Conservation (phyloP, 2,797 vertebrate genomes). For the Denticeps clupeoides region DNA sequence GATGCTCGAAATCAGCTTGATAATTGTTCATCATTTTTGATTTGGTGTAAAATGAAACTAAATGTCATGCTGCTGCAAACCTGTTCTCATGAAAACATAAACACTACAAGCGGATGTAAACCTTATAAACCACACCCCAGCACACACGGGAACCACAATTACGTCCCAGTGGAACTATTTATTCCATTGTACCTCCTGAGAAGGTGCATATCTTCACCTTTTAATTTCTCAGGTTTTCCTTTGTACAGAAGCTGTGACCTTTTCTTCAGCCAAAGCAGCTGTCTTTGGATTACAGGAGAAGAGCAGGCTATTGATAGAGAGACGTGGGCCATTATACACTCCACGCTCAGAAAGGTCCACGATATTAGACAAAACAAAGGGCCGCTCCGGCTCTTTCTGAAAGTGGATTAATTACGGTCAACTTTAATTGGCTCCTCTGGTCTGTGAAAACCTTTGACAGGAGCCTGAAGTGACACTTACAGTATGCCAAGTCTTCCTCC, state of each 20-base stretch:
- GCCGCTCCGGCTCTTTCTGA: constrained; percentile 15
- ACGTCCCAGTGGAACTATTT: no score
- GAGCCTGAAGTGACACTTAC: constrained; percentile 50
- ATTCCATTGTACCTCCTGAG: constrained; percentile 30
- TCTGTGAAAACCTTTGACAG: constrained; percentile 24
- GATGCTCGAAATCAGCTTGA: no score
- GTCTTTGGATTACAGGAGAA: constrained; percentile 35
- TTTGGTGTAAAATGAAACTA: no score
- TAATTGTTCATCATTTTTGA: no score
- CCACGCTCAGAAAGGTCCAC: constrained; percentile 35
- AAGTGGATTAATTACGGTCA: constrained; percentile 44
- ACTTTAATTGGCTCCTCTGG: constrained; percentile 49
- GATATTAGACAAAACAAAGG: constrained; percentile 35
- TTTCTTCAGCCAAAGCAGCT: constrained; percentile 42
- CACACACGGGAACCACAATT: no score
- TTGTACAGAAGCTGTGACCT: constrained; percentile 49
- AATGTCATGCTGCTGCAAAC: no score
- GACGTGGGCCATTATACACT: constrained; percentile 43
- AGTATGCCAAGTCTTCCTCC: constrained; percentile 38
- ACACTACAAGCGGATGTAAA: no score
- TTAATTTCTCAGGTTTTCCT: constrained; percentile 32
- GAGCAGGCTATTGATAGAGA: constrained; percentile 36
- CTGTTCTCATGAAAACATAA: no score
- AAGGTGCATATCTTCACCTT: constrained; percentile 8
- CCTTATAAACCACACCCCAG: no score